Percentiles rank a stretch among this genome's conserved stretches.
Conservation (phyloP, 2,113 vertebrate genomes). For the Cavia porcellus region DNA sequence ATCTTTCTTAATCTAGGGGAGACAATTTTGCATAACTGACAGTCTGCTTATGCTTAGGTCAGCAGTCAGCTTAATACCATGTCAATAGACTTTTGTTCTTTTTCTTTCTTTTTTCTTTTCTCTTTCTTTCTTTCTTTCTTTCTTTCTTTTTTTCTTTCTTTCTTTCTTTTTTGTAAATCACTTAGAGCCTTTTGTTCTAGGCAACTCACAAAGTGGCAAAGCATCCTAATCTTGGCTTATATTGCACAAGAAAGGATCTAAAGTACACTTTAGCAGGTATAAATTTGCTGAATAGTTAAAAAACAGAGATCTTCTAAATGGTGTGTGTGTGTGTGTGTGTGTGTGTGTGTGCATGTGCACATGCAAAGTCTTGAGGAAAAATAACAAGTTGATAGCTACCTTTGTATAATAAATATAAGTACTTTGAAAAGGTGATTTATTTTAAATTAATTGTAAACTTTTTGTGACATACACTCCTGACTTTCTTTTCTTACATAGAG, state of each 20-base stretch:
- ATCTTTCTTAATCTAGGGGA: not conserved
- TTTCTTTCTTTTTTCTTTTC: not conserved
- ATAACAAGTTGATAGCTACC: conserved; percentile 41
- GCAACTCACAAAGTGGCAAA: not conserved
- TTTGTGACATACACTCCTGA: not conserved
- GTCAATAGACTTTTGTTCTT: not conserved
- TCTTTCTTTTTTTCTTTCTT: not conserved
- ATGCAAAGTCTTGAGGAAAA: not conserved
- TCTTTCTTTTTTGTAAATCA: not conserved
- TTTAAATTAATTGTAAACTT: conserved; percentile 66
- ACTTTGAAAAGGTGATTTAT: conserved; percentile 54
- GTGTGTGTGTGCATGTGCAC: not conserved
- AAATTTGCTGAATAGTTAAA: not conserved
- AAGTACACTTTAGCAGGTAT: not conserved
- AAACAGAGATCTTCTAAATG: conserved; percentile 50
- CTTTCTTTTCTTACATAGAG: not conserved
- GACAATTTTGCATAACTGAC: not conserved
- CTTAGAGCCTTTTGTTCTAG: not conserved
- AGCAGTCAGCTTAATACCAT: not conserved
- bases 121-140: not conserved
- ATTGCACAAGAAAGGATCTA: conserved; percentile 28
- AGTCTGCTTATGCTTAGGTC: not conserved
- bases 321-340: not conserved
- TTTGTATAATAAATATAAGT: conserved; percentile 57
- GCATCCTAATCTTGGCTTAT: conserved; percentile 31